These are phyloP conservation scores for Drosophila merina DNA, from an alignment of 2,888 invertebrate species.

Conservation along the genomic window DNA sequence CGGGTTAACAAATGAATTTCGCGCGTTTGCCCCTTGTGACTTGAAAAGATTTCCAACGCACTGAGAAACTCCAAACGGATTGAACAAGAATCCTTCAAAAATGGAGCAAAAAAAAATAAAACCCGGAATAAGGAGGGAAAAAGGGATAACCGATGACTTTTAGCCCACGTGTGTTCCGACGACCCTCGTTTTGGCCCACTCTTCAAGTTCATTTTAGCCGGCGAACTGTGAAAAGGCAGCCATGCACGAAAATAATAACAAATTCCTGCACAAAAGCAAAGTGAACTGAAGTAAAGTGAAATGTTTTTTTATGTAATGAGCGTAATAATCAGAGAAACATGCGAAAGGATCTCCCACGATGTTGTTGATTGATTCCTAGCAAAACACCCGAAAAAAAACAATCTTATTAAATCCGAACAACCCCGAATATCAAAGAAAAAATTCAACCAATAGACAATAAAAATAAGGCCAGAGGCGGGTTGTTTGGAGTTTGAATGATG, in stretches of 20 bases:
- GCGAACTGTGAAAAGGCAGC: slow-evolving; percentile 70
- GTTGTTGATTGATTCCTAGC: slow-evolving; percentile 29
- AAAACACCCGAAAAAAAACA: slow-evolving; percentile 10
- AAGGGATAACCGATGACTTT: slow-evolving; percentile 71
- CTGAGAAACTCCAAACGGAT: slow-evolving; percentile 38
- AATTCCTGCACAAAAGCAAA: slow-evolving; percentile 52
- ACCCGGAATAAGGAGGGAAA: slow-evolving; percentile 34
- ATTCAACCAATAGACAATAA: slow-evolving; percentile 30
- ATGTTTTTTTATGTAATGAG: slow-evolving; percentile 75
- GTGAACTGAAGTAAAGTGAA: slow-evolving; percentile 48
- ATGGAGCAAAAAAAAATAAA: slow-evolving; percentile 1
- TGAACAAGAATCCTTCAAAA: slow-evolving; percentile 27
- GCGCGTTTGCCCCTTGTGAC: slow-evolving; percentile 52
- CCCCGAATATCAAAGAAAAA: slow-evolving; percentile 21
- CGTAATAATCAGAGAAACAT: slow-evolving; percentile 67
- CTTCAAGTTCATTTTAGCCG: slow-evolving; percentile 33
- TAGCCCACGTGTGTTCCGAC: slow-evolving; percentile 45
- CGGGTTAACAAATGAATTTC: slow-evolving; percentile 77
- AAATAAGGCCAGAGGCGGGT: slow-evolving; percentile 5
- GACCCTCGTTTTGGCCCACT: not conserved
- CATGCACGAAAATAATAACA: slow-evolving; percentile 77
- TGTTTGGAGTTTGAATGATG: slow-evolving; percentile 4
- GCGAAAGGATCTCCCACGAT: slow-evolving; percentile 40
- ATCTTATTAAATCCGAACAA: slow-evolving; percentile 29
- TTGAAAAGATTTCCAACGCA: slow-evolving; percentile 70